Evolutionary conservation across 2,113 vertebrate genomes (phyloP), one percentile per base, ranked within the genome.

Genomic region (Ptyas mucosa): DNA sequence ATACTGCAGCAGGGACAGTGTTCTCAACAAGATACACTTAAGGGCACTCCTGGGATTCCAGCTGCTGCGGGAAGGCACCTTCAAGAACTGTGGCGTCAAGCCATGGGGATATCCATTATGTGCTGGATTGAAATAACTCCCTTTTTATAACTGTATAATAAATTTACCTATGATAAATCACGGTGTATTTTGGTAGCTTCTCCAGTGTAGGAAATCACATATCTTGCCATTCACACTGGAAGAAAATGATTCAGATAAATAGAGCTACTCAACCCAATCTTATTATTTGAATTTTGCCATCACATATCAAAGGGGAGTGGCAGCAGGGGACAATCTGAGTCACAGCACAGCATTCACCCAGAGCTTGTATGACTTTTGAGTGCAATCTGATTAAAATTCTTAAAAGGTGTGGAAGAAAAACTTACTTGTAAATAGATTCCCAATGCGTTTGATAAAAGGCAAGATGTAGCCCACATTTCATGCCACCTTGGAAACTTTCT

Each of bases 351-450:
- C 88, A 57, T 87, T n/a, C 49, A 87, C n/a, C n/a, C 34, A 51
- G 52, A 64, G 49, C 55, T 39, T 90, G 52, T 94, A 94, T 93
- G 91, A 54, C 81, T 95, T 91, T 93, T 93, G 93, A 88, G 91
- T 64, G 88, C 94, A 90, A 51, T 61, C 43, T 1, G 94, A 94
- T 95, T 55, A 92, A 94, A 86, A 51, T 0, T 0, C 91, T 93
- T 89, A 3, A 0, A 88, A 61, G 93, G 46, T 58, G 54, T 58
- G 54, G 53, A 75, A 75, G n/a, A 15, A 75, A n/a, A 75, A 34
- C n/a, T 7, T 34, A 34, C 15, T 39, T 75, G 6, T 23, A n/a
- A 29, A 20, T 52, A 87, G 86, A 52, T n/a, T 87, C 86, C 15
- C 51, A 88, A 18, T 88, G 24, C 87, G 54, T 54, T 87, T 88